These are phyloP conservation scores for Aphaenogaster floridana DNA, from an alignment of 1,140 invertebrate genomes.

Conservation along the genomic window DNA sequence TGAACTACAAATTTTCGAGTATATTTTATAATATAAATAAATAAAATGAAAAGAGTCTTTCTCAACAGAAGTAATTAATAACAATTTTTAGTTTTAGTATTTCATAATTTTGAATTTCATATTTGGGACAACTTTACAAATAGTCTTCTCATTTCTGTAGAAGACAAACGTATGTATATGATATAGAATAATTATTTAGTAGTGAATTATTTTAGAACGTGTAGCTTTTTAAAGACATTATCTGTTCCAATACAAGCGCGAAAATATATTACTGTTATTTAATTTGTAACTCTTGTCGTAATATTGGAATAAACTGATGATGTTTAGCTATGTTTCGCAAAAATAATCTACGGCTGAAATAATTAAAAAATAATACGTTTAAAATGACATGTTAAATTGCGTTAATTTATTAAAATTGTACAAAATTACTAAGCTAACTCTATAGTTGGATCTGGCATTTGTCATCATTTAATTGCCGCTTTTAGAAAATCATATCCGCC, in stretches of 20 bases:
- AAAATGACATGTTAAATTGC: neutral
- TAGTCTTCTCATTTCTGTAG: neutral
- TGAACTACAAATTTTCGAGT: neutral
- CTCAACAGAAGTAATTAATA: neutral
- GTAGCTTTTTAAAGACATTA: neutral
- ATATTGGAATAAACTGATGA: neutral
- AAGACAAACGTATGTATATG: neutral
- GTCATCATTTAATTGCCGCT: neutral
- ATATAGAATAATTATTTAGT: slow-evolving; percentile 13
- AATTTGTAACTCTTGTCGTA: neutral
- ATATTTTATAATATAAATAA: neutral
- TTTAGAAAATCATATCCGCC: slow-evolving; percentile 5
- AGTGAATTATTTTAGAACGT: neutral
- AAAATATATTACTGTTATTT: neutral
- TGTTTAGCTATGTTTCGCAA: neutral
- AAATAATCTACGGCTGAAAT: slow-evolving; percentile 21
- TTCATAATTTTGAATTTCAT: neutral
- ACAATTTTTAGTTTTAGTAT: neutral
- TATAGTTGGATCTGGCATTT: neutral
- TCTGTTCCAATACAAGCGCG: neutral
- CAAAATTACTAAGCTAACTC: slow-evolving; percentile 1
- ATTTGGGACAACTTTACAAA: neutral
- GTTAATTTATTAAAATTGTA: too few species aligned
- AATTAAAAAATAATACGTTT: neutral
- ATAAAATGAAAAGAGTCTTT: neutral